Conservation (phyloP, 2,113 vertebrate genomes). For the Noturus placidus region DNA sequence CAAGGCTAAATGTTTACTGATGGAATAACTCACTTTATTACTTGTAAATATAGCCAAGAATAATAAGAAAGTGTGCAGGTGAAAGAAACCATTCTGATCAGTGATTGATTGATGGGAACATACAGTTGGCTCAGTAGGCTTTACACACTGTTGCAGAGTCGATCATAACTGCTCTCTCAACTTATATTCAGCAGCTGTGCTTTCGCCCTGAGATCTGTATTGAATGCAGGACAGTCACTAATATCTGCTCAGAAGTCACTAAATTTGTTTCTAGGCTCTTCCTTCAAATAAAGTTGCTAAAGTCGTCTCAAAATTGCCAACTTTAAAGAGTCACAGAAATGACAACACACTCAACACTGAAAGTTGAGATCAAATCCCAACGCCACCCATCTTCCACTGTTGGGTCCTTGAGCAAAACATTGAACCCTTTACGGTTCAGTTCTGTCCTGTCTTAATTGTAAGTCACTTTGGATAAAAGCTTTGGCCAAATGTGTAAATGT, state of each 20-base stretch:
- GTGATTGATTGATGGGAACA: background rate
- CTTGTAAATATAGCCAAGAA: too few species aligned
- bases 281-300: background rate
- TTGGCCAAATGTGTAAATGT: conserved; percentile 69
- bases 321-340: background rate
- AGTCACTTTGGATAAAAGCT: background rate
- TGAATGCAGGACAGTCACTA: background rate
- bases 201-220: background rate
- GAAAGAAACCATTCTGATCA: background rate
- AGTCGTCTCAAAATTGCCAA: background rate
- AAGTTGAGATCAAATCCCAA: background rate
- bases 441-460: background rate
- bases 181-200: background rate
- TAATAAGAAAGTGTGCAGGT: background rate
- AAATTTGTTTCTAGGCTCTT: background rate
- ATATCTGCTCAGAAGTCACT: background rate
- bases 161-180: background rate
- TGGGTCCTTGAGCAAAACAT: background rate
- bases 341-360: background rate
- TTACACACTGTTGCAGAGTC: background rate
- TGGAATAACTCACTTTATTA: too few species aligned
- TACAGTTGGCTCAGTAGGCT: background rate
- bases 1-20: too few species aligned
- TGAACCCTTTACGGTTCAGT: background rate
- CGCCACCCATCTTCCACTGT: background rate